phyloP scores from a whole-genome alignment of 1,140 invertebrate genomes.

The Oreohelix idahoensis region DNA sequence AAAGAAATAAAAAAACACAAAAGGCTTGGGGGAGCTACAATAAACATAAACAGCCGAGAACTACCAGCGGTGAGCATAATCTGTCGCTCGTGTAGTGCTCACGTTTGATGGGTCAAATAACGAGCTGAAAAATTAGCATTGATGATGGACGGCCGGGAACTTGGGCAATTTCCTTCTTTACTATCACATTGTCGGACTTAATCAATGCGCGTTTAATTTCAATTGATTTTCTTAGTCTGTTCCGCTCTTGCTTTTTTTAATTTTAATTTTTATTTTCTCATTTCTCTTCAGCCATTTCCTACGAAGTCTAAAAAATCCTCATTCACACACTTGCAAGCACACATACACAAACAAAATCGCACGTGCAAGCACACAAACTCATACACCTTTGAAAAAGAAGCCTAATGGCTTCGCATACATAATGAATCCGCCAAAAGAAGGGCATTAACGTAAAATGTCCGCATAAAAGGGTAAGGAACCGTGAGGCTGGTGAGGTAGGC shows the following conservation, averaged over 20 bases:
- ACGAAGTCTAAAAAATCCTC: not conserved
- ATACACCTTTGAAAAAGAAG: not conserved
- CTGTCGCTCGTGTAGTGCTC: not conserved
- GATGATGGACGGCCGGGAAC: not conserved
- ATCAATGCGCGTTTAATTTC: not conserved
- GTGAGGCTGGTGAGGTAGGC: not conserved
- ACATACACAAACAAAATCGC: not conserved
- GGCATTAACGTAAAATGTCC: not conserved
- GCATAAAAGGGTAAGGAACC: not conserved
- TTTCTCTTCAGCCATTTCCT: not conserved
- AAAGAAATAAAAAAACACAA: not conserved
- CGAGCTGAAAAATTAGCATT: slow-evolving; percentile 2
- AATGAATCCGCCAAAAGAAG: not conserved
- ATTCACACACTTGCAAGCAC: not conserved
- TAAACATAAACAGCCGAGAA: slow-evolving; percentile 14
- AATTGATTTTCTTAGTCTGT: not conserved
- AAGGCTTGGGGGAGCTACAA: not conserved
- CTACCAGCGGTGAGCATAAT: not conserved
- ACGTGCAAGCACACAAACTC: not conserved
- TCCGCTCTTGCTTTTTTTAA: not conserved
- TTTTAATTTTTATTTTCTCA: not conserved
- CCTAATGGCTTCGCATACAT: slow-evolving; percentile 2
- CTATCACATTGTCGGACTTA: not conserved
- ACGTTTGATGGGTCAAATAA: slow-evolving; percentile 12
- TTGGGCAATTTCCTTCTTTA: slow-evolving; percentile 15